A percentile compares a stretch with the other conserved stretches of the same genome.
Evolutionary conservation across 2,888 invertebrate species (phyloP).

Genomic region (Apamea sordens): DNA sequence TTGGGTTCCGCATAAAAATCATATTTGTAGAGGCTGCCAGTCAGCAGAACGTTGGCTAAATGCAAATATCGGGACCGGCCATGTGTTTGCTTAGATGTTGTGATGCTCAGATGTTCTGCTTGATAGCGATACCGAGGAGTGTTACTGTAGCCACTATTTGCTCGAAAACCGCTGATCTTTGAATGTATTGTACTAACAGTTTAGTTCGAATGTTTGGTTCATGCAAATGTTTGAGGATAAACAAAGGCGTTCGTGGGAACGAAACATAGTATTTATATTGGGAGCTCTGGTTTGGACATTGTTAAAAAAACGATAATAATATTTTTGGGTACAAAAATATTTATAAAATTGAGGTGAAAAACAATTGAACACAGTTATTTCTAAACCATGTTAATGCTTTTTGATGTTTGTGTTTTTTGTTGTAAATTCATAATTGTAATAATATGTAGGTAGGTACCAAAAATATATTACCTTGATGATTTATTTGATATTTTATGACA

Average conservation of each 20-base stretch:
- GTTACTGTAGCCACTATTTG: constrained; percentile 54
- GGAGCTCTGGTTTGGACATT: constrained; percentile 7
- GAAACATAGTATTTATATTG: constrained; percentile 36
- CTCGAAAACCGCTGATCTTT: constrained; percentile 64
- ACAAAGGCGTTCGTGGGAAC: constrained; percentile 38
- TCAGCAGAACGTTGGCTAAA: constrained; percentile 67
- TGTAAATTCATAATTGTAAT: too few relatives aligned
- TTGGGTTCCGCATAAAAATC: constrained; percentile 68
- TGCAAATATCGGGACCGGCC: constrained; percentile 65
- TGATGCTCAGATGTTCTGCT: constrained; percentile 61
- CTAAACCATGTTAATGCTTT: background rate
- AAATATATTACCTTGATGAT: background rate
- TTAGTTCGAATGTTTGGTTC: constrained; percentile 51
- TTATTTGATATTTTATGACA: background rate
- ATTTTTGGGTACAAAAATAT: background rate
- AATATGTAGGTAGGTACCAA: background rate
- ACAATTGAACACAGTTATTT: background rate
- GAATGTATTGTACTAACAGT: constrained; percentile 54
- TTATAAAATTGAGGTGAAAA: constrained; percentile 2
- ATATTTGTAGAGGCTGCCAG: constrained; percentile 67
- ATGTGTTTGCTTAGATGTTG: constrained; percentile 64
- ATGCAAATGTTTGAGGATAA: constrained; percentile 58
- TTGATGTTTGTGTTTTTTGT: background rate
- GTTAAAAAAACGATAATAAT: background rate
- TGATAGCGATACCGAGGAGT: constrained; percentile 57